Percentiles rank a stretch among this genome's conserved stretches.
phyloP scores from a whole-genome alignment of 2,888 invertebrate species.

The Tipula vernalis region DNA sequence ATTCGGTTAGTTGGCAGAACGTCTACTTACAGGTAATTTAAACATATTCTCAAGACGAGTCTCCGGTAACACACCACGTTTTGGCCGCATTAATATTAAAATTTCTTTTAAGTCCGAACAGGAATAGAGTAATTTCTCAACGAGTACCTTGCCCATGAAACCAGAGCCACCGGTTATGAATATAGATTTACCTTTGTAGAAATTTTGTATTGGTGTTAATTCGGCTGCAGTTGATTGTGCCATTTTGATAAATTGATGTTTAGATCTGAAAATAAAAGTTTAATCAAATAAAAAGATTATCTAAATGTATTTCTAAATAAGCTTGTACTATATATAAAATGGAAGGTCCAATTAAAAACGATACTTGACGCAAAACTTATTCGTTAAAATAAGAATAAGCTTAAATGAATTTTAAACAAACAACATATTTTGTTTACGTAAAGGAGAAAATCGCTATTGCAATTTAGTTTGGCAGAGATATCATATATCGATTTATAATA shows the following conservation, averaged over 20 bases:
- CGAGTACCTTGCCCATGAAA: slow-evolving; percentile 47
- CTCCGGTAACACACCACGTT: slow-evolving; percentile 50
- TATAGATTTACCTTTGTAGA: slow-evolving; percentile 47
- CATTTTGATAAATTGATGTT: background rate
- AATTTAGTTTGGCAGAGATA: background rate
- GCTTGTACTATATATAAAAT: no score
- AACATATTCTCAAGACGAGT: slow-evolving; percentile 55
- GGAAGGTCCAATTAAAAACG: background rate
- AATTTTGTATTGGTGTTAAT: slow-evolving; percentile 43
- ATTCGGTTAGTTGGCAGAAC: background rate
- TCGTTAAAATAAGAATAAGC: background rate
- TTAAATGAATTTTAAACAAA: no score
- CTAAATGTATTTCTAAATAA: no score
- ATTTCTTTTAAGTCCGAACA: slow-evolving; percentile 49
- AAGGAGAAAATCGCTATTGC: background rate
- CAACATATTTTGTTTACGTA: no score
- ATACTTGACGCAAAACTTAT: background rate
- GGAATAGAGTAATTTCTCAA: slow-evolving; percentile 54
- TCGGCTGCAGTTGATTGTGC: background rate
- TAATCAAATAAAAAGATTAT: no score
- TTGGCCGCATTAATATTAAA: slow-evolving; percentile 50
- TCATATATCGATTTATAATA: background rate
- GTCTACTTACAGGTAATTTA: slow-evolving; percentile 47
- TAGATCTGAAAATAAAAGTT: background rate
- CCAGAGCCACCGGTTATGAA: slow-evolving; percentile 53